Conservation (phyloP, 2,797 vertebrate genomes). For the Dromococcyx pavoninus region DNA sequence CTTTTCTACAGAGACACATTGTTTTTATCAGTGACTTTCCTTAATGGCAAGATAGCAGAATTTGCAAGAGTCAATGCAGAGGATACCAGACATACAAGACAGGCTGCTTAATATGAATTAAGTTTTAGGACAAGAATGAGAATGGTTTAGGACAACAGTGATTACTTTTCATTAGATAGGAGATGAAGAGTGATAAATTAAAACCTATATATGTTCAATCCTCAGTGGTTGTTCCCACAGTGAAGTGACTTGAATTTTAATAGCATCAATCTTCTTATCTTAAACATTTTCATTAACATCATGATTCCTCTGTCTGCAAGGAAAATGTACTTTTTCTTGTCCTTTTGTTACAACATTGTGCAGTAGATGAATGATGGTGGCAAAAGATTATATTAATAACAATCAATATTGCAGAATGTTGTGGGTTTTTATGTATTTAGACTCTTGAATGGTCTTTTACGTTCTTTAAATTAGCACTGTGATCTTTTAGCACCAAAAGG, state of each 20-base stretch:
- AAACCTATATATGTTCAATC: not conserved
- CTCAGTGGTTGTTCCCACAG: not conserved
- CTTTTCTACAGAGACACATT: not conserved
- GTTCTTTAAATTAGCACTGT: not conserved
- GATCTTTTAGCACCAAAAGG: not conserved
- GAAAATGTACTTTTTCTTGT: not conserved
- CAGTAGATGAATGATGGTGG: not conserved
- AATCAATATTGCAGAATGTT: not conserved
- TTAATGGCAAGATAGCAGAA: not conserved
- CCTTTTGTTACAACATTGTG: not conserved
- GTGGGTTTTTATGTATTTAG: not conserved
- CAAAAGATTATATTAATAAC: not conserved
- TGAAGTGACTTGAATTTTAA: not conserved
- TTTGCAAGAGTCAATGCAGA: not conserved
- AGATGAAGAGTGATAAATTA: not conserved
- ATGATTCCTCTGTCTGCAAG: not conserved
- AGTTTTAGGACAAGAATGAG: not conserved
- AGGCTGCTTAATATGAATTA: not conserved
- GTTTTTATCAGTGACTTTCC: not conserved
- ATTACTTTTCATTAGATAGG: not conserved
- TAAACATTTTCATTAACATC: not conserved
- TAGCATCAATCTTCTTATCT: not conserved
- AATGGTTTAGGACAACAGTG: too few relatives aligned
- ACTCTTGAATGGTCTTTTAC: not conserved
- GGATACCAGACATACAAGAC: not conserved